phyloP scores from a whole-genome alignment of 2,113 vertebrate genomes.

The Elephantulus edwardii region DNA sequence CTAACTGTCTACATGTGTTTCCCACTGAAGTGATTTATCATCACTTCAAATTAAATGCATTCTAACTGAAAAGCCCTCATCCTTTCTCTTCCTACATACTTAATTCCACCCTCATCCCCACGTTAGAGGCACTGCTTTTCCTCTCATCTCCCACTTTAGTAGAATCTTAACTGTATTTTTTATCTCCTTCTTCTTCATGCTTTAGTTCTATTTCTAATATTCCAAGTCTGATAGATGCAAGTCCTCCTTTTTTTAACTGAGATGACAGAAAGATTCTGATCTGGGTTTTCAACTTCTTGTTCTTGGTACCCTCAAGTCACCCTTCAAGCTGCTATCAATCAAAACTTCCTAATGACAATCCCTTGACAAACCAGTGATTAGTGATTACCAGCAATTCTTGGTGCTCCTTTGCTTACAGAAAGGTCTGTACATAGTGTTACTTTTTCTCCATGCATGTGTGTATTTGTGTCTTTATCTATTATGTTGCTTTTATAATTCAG shows the following conservation, averaged over 20 bases:
- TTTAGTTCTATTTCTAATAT: background rate
- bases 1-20: no score
- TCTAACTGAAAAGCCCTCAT: background rate
- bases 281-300: background rate
- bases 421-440: background rate
- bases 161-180: background rate
- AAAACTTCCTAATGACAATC: background rate
- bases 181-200: background rate
- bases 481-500: background rate
- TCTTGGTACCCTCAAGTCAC: background rate
- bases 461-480: background rate
- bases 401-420: background rate
- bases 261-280: background rate
- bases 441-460: background rate
- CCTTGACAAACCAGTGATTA: background rate
- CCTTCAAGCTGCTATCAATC: background rate
- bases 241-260: background rate
- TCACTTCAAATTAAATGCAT: background rate
- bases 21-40: background rate
- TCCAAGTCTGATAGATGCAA: background rate
- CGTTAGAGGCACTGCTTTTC: background rate
- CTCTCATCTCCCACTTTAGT: background rate
- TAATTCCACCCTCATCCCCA: no score
- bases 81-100: background rate
- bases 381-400: background rate